Conservation (phyloP, 2,113 vertebrate genomes). For the Colinus virginianus region DNA sequence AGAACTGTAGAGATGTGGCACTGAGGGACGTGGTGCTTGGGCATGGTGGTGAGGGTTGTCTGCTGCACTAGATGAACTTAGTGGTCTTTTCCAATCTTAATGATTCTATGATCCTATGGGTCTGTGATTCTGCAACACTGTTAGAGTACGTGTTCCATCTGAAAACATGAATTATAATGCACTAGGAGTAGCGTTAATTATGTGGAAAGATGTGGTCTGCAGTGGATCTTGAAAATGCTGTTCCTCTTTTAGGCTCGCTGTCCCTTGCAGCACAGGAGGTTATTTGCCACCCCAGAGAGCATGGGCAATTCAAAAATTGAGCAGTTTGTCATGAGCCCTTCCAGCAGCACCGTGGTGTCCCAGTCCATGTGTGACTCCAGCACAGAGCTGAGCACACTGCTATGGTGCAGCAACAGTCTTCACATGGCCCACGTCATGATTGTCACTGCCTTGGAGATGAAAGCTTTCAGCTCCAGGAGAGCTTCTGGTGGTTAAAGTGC, state of each 20-base stretch:
- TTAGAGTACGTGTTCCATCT: not conserved
- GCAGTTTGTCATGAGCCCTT: not conserved
- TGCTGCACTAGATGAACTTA: no score
- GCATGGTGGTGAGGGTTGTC: no score
- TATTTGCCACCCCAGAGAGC: not conserved
- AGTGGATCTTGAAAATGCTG: not conserved
- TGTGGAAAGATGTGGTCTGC: rapidly evolving
- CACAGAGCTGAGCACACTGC: not conserved
- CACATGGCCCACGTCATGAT: not conserved
- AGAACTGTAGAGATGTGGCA: no score
- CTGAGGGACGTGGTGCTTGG: no score
- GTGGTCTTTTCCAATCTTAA: no score
- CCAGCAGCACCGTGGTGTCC: not conserved
- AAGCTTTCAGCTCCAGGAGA: not conserved
- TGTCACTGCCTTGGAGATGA: not conserved
- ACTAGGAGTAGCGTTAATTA: rapidly evolving
- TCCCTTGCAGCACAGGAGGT: not conserved
- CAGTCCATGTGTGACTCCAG: rapidly evolving
- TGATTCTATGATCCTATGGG: no score
- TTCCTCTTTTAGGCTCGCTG: not conserved
- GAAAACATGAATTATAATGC: rapidly evolving
- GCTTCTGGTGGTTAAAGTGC: not conserved
- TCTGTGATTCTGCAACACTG: not conserved
- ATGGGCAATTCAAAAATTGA: not conserved
- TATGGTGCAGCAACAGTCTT: not conserved